Base-by-base conservation (phyloP, 2,113 vertebrate species). In the Cnemophilus loriae region DNA sequence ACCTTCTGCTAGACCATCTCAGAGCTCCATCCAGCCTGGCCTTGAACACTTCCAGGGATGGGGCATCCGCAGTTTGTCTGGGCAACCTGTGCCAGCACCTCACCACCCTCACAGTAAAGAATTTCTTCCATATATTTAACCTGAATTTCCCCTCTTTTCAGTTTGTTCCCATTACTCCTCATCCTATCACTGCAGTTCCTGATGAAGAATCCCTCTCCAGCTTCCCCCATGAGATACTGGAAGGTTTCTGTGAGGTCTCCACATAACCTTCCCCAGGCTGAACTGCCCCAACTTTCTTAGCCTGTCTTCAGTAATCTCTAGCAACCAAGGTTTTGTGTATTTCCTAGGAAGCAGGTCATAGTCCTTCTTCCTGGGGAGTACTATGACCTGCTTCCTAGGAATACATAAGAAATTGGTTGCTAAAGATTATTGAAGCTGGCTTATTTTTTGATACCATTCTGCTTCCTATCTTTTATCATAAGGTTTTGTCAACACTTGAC, bases 201-300 rank as follows among this genome's bases (percentile, higher is more conserved):
- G 27, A 28, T 42, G 41, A 63, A 42, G 26, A 28, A 42, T 19
- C 42, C 4, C 35, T 49, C 32, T 50, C 32, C 0, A 0, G 16
- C 13, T 84, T 77, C 7, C 19, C 28, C 32, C 5, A 3, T 33
- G 35, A 49, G 32, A 49, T 56, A 12, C 6, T 37, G 80, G 27
- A 64, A 44, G 13, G 64, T 56, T 68, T 56, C 26, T 49, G 10
- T 56, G 42, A 49, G 26, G 10, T 63, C 13, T 37, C 30, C 64
- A 30, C 56, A 37, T 32, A 70, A 20, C 49, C 35, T 55, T 69
- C 49, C 56, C 5, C 35, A 49, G 79, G 41, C 56, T 70, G 27
- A 77, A 19, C 64, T 49, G 32, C 56, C 26, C 35, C 32, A 37
- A 11, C 56, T 84, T 56, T 56, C 49, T 77, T 90, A 77, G 17